Base-by-base conservation (phyloP, 2,888 invertebrate genomes). In the Oxytorus armatus region DNA sequence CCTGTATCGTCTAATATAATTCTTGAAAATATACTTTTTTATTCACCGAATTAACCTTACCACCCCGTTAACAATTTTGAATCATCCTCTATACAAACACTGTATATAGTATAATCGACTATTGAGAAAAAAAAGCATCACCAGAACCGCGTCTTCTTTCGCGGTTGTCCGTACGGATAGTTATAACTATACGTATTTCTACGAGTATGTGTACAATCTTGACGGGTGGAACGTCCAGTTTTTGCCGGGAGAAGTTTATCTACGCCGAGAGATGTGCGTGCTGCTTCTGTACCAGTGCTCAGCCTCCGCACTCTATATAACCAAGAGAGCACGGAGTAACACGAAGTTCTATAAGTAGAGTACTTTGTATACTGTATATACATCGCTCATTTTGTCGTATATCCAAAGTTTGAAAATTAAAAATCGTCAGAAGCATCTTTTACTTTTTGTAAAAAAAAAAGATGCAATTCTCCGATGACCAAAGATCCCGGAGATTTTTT, bases 191-290 rank as follows among this genome's bases (percentile, higher is more conserved):
- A n/a, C n/a, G n/a, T n/a, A 21, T 44, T 42, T 47, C 44, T n/a
- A 10, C 44, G 63, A 47, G 63, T 44, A 47, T 63, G 63, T 29
- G 21, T 49, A 63, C 49, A 49, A 21, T 59, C 63, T 70, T 70
- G 75, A 73, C 66, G 65, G 77, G 85, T 81, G 80, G 86, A 84
- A 82, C 82, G 85, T 86, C 87, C 85, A 88, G 88, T 88, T 88
- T 88, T 88, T 88, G 85, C 75, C 16, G 57, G 49, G 70, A n/a
- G n/a, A 44, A 63, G 63, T 77, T 72, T 65, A 77, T 70, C 77
- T 72, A 59, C 77, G 77, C 65, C 57, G 49, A 29, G 65, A 65
- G 70, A 70, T 47, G 72, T 65, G 57, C 77, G 77, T 69, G 61
- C 81, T 66, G 33, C 55, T 57, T n/a, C n/a, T n/a, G n/a, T n/a